Evolutionary conservation across 2,113 vertebrate species (phyloP).

Genomic region (Chinchilla lanigera): DNA sequence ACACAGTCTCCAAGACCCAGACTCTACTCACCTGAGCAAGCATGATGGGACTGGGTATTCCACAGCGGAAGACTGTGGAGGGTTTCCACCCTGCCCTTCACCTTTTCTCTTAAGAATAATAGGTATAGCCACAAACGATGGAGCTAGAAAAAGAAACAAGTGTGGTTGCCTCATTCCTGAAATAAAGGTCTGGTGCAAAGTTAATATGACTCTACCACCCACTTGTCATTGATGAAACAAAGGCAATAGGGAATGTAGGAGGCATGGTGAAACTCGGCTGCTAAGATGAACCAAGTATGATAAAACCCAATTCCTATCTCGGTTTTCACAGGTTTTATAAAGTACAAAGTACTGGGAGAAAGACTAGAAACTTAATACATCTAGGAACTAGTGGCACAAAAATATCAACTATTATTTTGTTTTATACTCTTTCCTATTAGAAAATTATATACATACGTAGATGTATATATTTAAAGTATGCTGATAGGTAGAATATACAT

Average conservation of each 20-base stretch:
- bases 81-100: not conserved
- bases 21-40: not conserved
- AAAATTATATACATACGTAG: not conserved
- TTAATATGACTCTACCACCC: rapidly evolving
- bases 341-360: not conserved
- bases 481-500: not conserved
- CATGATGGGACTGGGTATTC: not conserved
- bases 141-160: not conserved
- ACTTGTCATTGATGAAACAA: not conserved
- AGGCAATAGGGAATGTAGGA: no score
- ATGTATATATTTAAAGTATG: not conserved
- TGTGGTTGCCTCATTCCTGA: not conserved
- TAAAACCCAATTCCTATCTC: not conserved
- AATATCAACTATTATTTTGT: rapidly evolving
- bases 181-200: not conserved
- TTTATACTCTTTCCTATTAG: not conserved
- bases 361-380: not conserved
- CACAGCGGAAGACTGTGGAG: not conserved
- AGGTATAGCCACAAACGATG: not conserved
- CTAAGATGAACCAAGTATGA: not conserved
- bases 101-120: not conserved
- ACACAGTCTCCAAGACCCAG: not conserved
- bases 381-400: not conserved
- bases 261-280: not conserved
- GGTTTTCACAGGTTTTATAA: not conserved